Percentiles rank a stretch among this genome's conserved stretches.
phyloP scores from a whole-genome alignment of 2,797 vertebrate species.

The Cossypha caffra region DNA sequence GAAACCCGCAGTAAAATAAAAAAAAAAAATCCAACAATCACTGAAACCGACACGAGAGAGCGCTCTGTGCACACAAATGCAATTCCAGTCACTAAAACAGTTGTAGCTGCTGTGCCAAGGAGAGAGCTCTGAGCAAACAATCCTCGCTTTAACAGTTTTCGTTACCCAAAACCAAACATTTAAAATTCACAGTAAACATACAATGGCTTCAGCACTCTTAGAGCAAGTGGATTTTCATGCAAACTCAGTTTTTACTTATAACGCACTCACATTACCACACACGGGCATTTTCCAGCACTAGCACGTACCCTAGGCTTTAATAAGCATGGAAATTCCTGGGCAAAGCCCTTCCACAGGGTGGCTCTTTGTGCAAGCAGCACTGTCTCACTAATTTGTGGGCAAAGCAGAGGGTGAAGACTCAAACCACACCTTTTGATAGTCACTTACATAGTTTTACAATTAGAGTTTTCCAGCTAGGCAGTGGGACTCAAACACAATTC shows the following conservation, averaged over 20 bases:
- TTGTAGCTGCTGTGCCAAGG: neutral
- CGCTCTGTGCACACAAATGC: neutral
- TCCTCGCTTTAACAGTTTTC: neutral
- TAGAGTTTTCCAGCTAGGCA: neutral
- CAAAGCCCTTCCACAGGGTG: neutral
- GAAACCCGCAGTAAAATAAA: too few relatives aligned
- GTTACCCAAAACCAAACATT: neutral
- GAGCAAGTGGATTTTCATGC: neutral
- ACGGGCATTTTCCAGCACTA: neutral
- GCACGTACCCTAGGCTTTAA: neutral
- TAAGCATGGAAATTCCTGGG: neutral
- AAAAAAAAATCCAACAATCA: neutral
- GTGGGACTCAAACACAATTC: neutral
- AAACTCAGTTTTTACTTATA: neutral
- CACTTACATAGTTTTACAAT: neutral
- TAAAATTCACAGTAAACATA: neutral
- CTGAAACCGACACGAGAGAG: neutral
- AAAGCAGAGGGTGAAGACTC: neutral
- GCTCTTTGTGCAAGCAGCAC: neutral
- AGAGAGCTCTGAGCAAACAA: neutral
- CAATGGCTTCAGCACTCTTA: neutral
- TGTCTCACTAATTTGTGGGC: neutral
- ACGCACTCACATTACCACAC: neutral
- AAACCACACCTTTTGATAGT: neutral
- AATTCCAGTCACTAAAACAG: neutral